phyloP scores from a whole-genome alignment of 1,140 invertebrate genomes.

The Drosophila truncata region DNA sequence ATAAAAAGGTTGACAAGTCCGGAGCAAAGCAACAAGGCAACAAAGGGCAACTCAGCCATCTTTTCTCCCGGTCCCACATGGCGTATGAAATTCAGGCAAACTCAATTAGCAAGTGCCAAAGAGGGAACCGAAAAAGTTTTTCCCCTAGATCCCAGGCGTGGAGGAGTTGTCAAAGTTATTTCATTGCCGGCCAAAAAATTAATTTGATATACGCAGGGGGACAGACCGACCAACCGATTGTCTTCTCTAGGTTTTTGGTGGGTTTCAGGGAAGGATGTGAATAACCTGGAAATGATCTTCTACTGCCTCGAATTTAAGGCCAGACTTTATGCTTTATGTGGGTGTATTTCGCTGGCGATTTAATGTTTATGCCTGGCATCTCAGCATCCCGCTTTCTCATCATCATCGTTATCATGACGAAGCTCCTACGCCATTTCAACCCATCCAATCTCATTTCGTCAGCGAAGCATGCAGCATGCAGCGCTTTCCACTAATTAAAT shows the following conservation, averaged over 20 bases:
- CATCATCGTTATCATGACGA: constrained; percentile 30
- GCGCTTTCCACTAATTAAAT: constrained; percentile 46
- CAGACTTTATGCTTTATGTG: constrained; percentile 17
- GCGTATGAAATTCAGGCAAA: constrained; percentile 41
- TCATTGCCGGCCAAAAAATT: constrained; percentile 41
- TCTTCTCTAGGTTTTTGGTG: neutral
- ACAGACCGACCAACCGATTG: neutral
- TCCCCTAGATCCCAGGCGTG: constrained; percentile 13
- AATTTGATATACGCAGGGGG: constrained; percentile 47
- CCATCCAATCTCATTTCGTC: constrained; percentile 34
- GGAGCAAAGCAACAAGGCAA: constrained; percentile 5
- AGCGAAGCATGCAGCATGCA: constrained; percentile 41
- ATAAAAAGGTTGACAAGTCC: constrained; percentile 53
- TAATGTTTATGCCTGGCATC: constrained; percentile 42
- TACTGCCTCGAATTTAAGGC: constrained; percentile 24
- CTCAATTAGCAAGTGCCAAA: constrained; percentile 57
- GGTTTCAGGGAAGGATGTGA: constrained; percentile 3
- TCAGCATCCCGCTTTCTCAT: constrained; percentile 3
- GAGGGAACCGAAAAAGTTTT: constrained; percentile 21
- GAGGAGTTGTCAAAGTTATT: constrained; percentile 53
- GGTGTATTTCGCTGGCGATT: constrained; percentile 42
- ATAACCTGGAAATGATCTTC: constrained; percentile 40
- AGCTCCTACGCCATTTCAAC: constrained; percentile 12
- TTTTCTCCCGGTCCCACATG: constrained; percentile 38
- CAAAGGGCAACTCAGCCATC: constrained; percentile 9